Base-by-base conservation (phyloP, 2,888 invertebrate species). In the Drosophila mettleri region DNA sequence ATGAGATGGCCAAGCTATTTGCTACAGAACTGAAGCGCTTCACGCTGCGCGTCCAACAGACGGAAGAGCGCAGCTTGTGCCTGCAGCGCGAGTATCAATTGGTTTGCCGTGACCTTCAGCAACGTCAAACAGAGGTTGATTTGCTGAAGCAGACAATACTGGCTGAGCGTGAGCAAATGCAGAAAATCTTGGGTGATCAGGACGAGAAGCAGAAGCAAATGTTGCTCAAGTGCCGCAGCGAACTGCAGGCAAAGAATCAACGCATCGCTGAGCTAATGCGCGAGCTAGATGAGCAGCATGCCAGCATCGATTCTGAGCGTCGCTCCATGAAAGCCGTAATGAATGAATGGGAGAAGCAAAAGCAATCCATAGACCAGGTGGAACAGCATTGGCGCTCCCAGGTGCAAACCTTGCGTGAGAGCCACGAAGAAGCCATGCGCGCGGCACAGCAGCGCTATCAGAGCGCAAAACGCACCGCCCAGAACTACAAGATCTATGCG, bases 1-100 rank as follows among this genome's bases (percentile, higher is more conserved):
- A 95, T 69, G 95, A 95, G 88, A 94, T 95, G 93, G 94, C 95
- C 0, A 94, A 94, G 76, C 94, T 94, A 64, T 95, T 94, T 74
- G 94, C 94, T 0, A 83, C 93, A 27, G 94, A 95, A 91, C 93
- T 95, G 75, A 94, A 94, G 89, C 93, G 92, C 87, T 87, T 89
- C 88, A 71, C 93, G 89, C 70, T 89, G 84, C 59, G 93, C 91
- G 57, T 93, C 77, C 75, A 93, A 77, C 92, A 74, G 86, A 89
- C 34, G 75, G 92, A 82, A 75, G 88, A 89, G 39, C 80, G 89
- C 43, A 78, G 84, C 46, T 24, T 66, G 6, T 61, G 69, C 36
- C 51, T 92, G 8, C 88, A 89, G 52, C 74, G 86, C 82, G 54
- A 93, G 49, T 80, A 91, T 59, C 80, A 92, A 41, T 63, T 82